phyloP scores from a whole-genome alignment of 2,888 invertebrate genomes.

The Dugesia japonica region DNA sequence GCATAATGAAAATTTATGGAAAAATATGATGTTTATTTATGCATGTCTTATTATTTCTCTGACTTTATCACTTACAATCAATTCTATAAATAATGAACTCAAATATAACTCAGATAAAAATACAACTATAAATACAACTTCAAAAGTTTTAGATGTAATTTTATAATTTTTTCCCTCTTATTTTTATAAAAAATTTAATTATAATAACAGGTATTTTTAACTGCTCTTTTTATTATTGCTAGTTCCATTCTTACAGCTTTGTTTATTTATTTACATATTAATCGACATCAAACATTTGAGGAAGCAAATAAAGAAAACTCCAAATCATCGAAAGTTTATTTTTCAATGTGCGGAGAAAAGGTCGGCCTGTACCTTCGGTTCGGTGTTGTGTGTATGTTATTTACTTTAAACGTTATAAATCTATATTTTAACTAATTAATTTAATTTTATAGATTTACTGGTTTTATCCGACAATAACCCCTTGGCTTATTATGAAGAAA shows the following conservation, averaged over 20 bases:
- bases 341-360: neutral
- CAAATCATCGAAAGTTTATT: neutral
- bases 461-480: too few relatives aligned
- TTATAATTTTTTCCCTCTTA: neutral
- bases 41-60: neutral
- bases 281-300: neutral
- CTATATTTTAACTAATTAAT: too few relatives aligned
- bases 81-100: neutral
- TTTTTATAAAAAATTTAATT: neutral
- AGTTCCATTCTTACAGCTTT: neutral
- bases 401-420: too few relatives aligned
- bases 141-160: neutral
- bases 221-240: neutral
- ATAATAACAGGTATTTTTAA: neutral
- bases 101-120: neutral
- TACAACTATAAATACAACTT: too few relatives aligned
- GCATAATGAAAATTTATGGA: neutral
- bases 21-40: neutral
- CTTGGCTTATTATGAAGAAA: too few relatives aligned
- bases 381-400: constrained; percentile 9
- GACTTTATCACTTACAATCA: neutral
- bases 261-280: neutral
- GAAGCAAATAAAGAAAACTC: neutral
- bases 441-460: too few relatives aligned
- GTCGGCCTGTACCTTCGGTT: neutral